Base-by-base conservation (phyloP, 2,797 vertebrate genomes). In the Syngnathus rostellatus region DNA sequence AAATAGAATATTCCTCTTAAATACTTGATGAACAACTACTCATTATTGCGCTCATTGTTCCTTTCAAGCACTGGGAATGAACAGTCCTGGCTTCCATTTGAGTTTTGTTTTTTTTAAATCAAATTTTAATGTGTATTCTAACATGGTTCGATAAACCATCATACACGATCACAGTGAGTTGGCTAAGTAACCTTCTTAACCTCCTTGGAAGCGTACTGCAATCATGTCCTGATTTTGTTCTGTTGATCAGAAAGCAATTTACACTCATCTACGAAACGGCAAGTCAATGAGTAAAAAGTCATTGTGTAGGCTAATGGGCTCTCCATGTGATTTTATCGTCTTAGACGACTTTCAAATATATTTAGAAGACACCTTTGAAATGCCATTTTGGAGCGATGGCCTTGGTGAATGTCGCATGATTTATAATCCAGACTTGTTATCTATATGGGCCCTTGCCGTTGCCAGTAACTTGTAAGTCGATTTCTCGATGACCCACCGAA, bases 241-340 rank as follows among this genome's bases (percentile, higher is more conserved):
- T 68, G 55, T 77, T 71, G 66, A 72, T 74, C 65, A 72, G 46
- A 82, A 75, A 79, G 73, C 59, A 81, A 75, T 77, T 74, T 74
- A 68, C 59, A 72, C 45, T 38, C 37, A 41, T 23, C 68, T 53
- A 57, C 71, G 39, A 69, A 77, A 77, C 8, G 6, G 55, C 64
- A 19, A 63, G 65, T 76, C 66, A 69, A n/a, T n/a, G 38, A 23
- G 21, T 41, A 25, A 65, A 17, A 41, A 65, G 46, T 25, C 7
- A 12, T 21, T 63, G 50, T 54, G 7, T 37, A 46, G 45, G 12
- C 45, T 5, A 7, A 66, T 39, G 31, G n/a, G 40, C 23, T 19
- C 46, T 48, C 46, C 7, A 48, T 8, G 46, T 48, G 17, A 5
- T 48, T 48, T 6, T 19, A 17, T 48, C 5, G 46, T 19, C 16